Base-by-base conservation (phyloP, 1,140 invertebrate genomes). In the Drosophila saltans region DNA sequence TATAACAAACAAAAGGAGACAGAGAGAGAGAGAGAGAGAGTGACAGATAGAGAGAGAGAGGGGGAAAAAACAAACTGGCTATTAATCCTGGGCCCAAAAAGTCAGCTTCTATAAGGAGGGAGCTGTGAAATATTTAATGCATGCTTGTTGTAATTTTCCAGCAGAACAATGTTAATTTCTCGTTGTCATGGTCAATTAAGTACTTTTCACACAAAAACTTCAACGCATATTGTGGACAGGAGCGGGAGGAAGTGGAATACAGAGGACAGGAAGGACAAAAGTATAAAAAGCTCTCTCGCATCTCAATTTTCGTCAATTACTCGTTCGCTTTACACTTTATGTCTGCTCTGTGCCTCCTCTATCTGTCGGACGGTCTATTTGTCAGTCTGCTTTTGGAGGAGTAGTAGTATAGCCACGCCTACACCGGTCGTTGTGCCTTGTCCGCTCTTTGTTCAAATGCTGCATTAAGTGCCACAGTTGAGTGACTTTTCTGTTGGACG, bases 121-220 rank as follows among this genome's bases (percentile, higher is more conserved):
- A 52, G 63, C 30, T 66, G 41, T 62, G 48, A 86, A 77, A 82
- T 80, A 77, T 86, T 80, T 80, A 77, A 86, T 81, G 52, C 66
- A 59, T 43, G 39, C 16, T 36, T 48, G 33, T 45, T 28, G 82
- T 81, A 86, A 79, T 76, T 86, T 81, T 65, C 59, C 66, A 75
- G 66, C 75, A 52, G 69, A 78, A 71, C 81, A 88, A 88, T 82
- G 83, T 78, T 88, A 88, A 88, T 88, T 82, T 80, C 81, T 88
- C 85, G 80, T 82, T 88, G 83, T 88, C 83, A 80, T 80, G 84
- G 84, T 78, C 84, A 89, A 88, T 88, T 88, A 83, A 89, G 80
- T 88, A 77, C 66, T 72, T 65, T 72, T 75, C 69, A 45, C 75
- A 45, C 75, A 63, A 59, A 66, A 68, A 45, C 69, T 56, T 63